phyloP scores from a whole-genome alignment of 2,888 invertebrate genomes.

The Melangyna quadrimaculata region DNA sequence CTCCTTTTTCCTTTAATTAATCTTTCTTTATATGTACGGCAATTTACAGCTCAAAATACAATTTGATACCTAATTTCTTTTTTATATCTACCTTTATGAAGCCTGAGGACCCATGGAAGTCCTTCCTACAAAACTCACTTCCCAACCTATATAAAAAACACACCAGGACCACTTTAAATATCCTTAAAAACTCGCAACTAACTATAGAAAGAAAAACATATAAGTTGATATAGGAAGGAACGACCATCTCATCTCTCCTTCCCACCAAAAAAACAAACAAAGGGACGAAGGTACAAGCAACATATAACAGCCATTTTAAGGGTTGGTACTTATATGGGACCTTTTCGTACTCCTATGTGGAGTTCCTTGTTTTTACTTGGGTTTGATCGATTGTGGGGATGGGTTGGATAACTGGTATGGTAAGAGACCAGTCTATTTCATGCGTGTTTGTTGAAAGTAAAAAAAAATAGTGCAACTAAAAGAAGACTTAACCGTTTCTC shows the following conservation, averaged over 20 bases:
- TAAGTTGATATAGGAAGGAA: not conserved
- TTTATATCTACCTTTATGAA: not conserved
- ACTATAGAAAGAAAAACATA: slow-evolving; percentile 11
- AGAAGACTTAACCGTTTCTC: not conserved
- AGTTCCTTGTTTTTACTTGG: not conserved
- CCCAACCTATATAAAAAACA: not conserved
- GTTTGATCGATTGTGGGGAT: slow-evolving; percentile 17
- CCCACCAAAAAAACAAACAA: not conserved
- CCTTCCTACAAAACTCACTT: slow-evolving; percentile 46
- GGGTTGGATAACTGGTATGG: not conserved
- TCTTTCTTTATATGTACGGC: not conserved
- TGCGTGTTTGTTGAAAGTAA: slow-evolving; percentile 40
- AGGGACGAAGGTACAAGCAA: not conserved
- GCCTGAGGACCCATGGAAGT: not conserved
- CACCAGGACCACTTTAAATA: slow-evolving; percentile 32
- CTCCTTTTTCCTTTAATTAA: slow-evolving; percentile 25
- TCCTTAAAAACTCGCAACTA: slow-evolving; percentile 32
- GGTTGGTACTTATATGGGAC: slow-evolving; percentile 5
- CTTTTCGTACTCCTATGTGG: slow-evolving; percentile 23
- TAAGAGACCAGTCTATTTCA: slow-evolving; percentile 13
- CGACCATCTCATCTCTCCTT: not conserved
- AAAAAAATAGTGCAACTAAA: not conserved
- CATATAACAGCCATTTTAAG: slow-evolving; percentile 30
- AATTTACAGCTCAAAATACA: not conserved
- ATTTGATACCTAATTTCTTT: not conserved